Evolutionary conservation across 1,140 invertebrate genomes (phyloP).

Genomic region (Arctopsyche grandis): DNA sequence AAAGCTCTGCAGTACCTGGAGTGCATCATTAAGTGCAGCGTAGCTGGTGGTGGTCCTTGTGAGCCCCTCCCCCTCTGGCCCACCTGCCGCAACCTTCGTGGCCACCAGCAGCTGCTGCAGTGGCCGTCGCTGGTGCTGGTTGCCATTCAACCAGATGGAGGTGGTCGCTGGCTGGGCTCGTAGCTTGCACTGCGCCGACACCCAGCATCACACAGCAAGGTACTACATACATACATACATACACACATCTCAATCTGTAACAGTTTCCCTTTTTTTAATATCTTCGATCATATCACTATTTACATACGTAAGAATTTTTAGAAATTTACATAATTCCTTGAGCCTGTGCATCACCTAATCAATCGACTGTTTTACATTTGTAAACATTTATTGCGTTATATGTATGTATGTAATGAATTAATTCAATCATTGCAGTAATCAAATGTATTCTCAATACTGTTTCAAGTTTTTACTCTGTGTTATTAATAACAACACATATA

Average conservation of each 20-base stretch:
- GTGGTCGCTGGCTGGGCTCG: slow-evolving; percentile 25
- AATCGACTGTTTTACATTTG: neutral
- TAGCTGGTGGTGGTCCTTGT: neutral
- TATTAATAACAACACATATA: too few relatives aligned
- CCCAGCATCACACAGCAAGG: neutral
- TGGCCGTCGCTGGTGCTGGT: neutral
- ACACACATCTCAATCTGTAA: too few relatives aligned
- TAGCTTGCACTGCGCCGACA: slow-evolving; percentile 24
- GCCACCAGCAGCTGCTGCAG: neutral
- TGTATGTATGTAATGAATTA: neutral
- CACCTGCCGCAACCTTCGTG: slow-evolving; percentile 12
- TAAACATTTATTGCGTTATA: neutral
- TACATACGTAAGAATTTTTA: neutral
- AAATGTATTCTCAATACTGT: too few relatives aligned
- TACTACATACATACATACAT: neutral
- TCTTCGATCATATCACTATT: neutral
- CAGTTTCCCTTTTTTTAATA: too few relatives aligned
- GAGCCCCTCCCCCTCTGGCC: neutral
- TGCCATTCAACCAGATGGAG: slow-evolving; percentile 11
- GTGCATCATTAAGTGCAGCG: neutral
- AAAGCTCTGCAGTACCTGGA: too few relatives aligned
- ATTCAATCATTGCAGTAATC: too few relatives aligned
- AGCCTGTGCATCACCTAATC: neutral
- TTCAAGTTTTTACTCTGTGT: too few relatives aligned
- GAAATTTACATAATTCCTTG: neutral